Conservation (phyloP, 2,888 invertebrate species). For the Tanaodytes sp. region DNA sequence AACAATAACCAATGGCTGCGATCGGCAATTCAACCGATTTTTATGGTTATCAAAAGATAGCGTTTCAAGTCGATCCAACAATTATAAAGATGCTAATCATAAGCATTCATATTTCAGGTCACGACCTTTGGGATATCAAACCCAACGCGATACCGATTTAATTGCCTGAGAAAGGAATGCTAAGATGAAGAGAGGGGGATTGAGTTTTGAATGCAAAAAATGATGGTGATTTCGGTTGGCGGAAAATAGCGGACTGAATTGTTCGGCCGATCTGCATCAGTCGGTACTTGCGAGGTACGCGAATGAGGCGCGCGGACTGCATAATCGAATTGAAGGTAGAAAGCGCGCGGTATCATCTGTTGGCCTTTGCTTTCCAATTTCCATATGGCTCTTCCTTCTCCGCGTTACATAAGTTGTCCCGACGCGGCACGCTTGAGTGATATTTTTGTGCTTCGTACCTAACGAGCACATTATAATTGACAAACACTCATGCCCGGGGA, state of each 20-base stretch:
- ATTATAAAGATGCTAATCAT: too few relatives aligned
- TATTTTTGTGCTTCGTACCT: constrained; percentile 61
- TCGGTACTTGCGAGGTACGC: constrained; percentile 46
- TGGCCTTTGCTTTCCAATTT: constrained; percentile 71
- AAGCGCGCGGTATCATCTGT: constrained; percentile 68
- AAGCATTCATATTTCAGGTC: too few relatives aligned
- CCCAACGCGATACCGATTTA: too few relatives aligned
- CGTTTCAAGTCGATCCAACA: too few relatives aligned
- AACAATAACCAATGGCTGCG: too few relatives aligned
- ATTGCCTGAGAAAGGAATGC: too few relatives aligned
- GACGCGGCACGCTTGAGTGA: constrained; percentile 60
- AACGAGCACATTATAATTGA: constrained; percentile 55
- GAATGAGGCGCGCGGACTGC: constrained; percentile 37
- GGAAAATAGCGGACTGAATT: constrained; percentile 43
- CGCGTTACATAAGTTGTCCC: constrained; percentile 64
- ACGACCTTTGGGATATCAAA: too few relatives aligned
- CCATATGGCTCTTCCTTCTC: constrained; percentile 53
- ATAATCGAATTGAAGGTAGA: constrained; percentile 44
- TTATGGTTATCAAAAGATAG: too few relatives aligned
- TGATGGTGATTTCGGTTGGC: too few relatives aligned
- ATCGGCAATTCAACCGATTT: too few relatives aligned
- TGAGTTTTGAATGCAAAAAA: too few relatives aligned
- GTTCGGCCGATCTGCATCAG: constrained; percentile 30
- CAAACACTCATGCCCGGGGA: constrained; percentile 40
- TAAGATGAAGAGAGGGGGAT: too few relatives aligned